Percentiles rank a stretch among this genome's conserved stretches.
phyloP scores from a whole-genome alignment of 2,888 invertebrate genomes.

The Periphyllus acericola region DNA sequence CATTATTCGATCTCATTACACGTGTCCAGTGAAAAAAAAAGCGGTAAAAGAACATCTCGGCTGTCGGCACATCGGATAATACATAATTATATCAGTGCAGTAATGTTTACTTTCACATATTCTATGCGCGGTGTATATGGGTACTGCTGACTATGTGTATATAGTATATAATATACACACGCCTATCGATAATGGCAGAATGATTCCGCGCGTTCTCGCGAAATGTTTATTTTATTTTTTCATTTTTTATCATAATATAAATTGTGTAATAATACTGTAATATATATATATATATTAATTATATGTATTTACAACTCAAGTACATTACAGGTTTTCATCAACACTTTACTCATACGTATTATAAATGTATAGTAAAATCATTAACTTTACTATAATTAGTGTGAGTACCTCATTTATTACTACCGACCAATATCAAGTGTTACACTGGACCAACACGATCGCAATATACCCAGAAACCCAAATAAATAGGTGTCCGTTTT shows the following conservation, averaged over 20 bases:
- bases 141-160: too few relatives aligned
- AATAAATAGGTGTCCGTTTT: background rate
- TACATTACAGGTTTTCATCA: background rate
- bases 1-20: background rate
- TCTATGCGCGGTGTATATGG: background rate
- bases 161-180: background rate
- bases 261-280: background rate
- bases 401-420: background rate
- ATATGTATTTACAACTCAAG: background rate
- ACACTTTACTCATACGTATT: background rate
- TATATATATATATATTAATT: background rate
- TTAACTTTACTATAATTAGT: background rate
- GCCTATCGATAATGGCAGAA: background rate
- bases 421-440: background rate
- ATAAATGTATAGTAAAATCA: background rate
- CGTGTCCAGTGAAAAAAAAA: background rate
- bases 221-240: background rate
- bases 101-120: slow-evolving; percentile 9
- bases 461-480: too few relatives aligned
- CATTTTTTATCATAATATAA: background rate
- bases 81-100: background rate
- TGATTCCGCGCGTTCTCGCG: background rate
- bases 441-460: too few relatives aligned
- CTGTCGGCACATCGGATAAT: background rate
- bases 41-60: background rate